A percentile compares a stretch with the other conserved stretches of the same genome.
Evolutionary conservation across 2,797 vertebrate species (phyloP).

Genomic region (Pipistrellus kuhlii): DNA sequence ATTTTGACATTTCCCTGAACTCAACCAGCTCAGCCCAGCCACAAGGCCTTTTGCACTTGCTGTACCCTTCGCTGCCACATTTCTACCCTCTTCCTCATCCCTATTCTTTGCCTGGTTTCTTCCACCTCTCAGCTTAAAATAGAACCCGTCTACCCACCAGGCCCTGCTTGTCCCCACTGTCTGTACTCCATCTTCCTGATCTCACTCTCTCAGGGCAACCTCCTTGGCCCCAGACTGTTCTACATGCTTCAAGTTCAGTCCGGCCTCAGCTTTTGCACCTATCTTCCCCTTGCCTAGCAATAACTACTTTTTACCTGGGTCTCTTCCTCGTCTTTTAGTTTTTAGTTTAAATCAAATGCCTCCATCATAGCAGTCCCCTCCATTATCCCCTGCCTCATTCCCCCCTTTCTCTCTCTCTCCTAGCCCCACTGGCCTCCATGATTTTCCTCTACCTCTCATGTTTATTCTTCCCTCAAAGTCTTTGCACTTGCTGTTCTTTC

Average conservation of each 20-base stretch:
- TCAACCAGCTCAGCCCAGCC: not conserved
- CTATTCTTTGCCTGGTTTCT: not conserved
- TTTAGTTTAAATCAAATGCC: not conserved
- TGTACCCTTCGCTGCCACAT: not conserved
- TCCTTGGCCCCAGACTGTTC: not conserved
- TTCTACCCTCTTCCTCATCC: too few species aligned
- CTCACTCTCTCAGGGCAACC: not conserved
- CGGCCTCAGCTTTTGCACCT: not conserved
- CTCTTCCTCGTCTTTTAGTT: not conserved
- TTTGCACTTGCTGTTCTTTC: not conserved
- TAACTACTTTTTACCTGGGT: not conserved
- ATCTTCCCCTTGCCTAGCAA: not conserved
- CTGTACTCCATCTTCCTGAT: not conserved
- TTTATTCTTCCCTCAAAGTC: not conserved
- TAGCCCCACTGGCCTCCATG: not conserved
- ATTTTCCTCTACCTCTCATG: not conserved
- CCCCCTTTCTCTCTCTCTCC: not conserved
- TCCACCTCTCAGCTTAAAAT: not conserved
- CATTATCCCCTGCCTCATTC: not conserved
- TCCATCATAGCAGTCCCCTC: not conserved
- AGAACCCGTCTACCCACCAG: not conserved
- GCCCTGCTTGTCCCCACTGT: not conserved
- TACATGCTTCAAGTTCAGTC: not conserved
- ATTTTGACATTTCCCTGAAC: not conserved
- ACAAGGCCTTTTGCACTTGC: not conserved